Percentiles rank a stretch among this genome's conserved stretches.
phyloP scores from a whole-genome alignment of 2,113 vertebrate species.

The Chitala chitala region DNA sequence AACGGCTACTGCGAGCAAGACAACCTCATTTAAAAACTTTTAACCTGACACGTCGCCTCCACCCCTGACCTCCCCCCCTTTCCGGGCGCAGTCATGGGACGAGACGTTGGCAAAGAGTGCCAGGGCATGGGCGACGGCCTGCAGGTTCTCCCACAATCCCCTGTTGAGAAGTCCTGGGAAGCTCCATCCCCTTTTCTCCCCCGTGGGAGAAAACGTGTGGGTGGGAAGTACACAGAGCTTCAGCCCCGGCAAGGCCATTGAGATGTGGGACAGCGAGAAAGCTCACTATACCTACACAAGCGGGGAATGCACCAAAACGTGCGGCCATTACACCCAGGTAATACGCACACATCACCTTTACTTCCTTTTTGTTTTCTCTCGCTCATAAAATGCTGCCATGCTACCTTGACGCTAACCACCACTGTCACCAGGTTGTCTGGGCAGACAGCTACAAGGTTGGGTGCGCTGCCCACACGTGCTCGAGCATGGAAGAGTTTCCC shows the following conservation, averaged over 20 bases:
- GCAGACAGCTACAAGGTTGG: conserved; percentile 38
- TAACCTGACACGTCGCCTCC: no score
- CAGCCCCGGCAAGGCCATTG: conserved; percentile 30
- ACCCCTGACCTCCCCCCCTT: background rate
- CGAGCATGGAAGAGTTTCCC: conserved; percentile 35
- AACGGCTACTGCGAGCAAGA: no score
- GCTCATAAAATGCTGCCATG: no score
- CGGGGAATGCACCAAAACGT: conserved; percentile 27
- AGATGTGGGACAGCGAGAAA: conserved; percentile 31
- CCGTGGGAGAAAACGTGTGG: conserved; percentile 46
- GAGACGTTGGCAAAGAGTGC: conserved; percentile 38
- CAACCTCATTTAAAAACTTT: background rate
- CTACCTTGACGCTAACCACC: background rate
- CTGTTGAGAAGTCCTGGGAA: conserved; percentile 26
- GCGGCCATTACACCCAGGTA: conserved; percentile 46
- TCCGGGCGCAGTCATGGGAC: conserved; percentile 38
- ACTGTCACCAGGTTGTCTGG: conserved; percentile 37
- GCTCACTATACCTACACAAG: conserved; percentile 26
- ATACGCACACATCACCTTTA: background rate
- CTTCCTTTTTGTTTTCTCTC: background rate
- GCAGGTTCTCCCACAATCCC: conserved; percentile 34
- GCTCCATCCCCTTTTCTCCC: conserved; percentile 31
- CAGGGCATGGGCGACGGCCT: conserved; percentile 36
- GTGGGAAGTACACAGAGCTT: conserved; percentile 24
- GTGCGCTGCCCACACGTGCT: conserved; percentile 40